Conservation (phyloP, 2,888 invertebrate genomes). For the Xestoiulus laeticollis region DNA sequence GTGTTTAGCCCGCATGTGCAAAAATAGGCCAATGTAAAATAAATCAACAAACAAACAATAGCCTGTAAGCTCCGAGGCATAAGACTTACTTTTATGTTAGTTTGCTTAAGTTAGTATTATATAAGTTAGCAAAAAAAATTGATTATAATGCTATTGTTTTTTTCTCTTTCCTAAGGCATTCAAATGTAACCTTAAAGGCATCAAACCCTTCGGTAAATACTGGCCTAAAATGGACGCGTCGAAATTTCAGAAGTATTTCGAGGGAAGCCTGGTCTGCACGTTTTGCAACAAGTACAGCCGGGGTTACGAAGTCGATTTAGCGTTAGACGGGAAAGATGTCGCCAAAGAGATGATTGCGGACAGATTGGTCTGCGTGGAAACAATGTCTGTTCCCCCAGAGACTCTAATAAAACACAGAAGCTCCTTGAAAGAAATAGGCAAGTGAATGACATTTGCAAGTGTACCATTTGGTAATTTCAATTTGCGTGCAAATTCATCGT, state of each 20-base stretch:
- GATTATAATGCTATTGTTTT: background rate
- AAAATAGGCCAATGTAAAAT: no score
- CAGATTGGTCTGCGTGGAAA: background rate
- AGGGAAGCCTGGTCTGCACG: background rate
- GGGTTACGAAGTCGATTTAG: background rate
- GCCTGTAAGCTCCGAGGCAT: no score
- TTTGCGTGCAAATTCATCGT: background rate
- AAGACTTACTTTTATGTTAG: no score
- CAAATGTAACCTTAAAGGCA: background rate
- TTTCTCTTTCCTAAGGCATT: background rate
- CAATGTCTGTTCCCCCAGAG: background rate
- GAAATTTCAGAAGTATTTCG: constrained; percentile 8
- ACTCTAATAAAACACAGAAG: background rate
- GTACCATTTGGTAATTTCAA: no score
- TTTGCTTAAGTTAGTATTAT: no score
- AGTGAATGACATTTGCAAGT: no score
- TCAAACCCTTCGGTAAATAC: constrained; percentile 25
- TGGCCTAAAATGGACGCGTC: background rate
- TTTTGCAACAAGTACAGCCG: background rate
- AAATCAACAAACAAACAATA: no score
- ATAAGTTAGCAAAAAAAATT: no score
- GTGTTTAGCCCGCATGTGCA: no score
- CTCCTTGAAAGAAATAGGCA: background rate
- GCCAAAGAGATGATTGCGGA: background rate
- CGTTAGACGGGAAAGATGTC: background rate